These are phyloP conservation scores for Drosophila pegasa DNA, from an alignment of 2,888 invertebrate species.

Conservation along the genomic window DNA sequence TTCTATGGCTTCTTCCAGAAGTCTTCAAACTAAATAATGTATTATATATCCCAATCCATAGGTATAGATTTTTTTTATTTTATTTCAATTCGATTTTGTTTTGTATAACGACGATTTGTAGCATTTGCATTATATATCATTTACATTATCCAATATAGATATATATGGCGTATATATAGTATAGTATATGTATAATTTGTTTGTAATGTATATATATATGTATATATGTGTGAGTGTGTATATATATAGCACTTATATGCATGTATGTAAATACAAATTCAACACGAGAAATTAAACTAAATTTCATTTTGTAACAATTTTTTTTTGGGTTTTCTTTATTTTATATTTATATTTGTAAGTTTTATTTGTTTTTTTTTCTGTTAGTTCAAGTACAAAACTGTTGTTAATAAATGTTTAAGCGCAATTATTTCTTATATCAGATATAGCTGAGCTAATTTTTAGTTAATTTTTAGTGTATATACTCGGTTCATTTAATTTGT, in stretches of 20 bases:
- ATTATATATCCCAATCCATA: no score
- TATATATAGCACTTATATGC: constrained; percentile 30
- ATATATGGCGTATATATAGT: constrained; percentile 28
- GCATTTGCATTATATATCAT: constrained; percentile 59
- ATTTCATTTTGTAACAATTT: constrained; percentile 34
- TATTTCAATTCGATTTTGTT: constrained; percentile 52
- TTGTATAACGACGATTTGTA: constrained; percentile 75
- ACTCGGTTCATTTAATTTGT: constrained; percentile 6
- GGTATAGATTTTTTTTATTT: constrained; percentile 1
- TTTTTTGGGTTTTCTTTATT: constrained; percentile 1
- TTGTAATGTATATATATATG: constrained; percentile 28
- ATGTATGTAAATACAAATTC: constrained; percentile 65
- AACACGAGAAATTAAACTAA: constrained; percentile 52
- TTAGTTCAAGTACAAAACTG: constrained; percentile 37
- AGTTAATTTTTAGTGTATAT: constrained; percentile 11
- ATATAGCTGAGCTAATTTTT: constrained; percentile 18
- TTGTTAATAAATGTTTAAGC: constrained; percentile 20
- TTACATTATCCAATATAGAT: constrained; percentile 51
- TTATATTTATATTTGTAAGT: not conserved
- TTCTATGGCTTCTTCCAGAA: no score
- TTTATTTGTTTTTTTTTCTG: constrained; percentile 4
- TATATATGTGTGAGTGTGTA: constrained; percentile 46
- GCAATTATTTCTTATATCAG: constrained; percentile 8
- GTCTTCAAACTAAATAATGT: no score
- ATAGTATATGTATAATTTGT: constrained; percentile 35